Evolutionary conservation across 2,113 vertebrate species (phyloP), one percentile per base, ranked within the genome.

Genomic region (Promerops cafer): DNA sequence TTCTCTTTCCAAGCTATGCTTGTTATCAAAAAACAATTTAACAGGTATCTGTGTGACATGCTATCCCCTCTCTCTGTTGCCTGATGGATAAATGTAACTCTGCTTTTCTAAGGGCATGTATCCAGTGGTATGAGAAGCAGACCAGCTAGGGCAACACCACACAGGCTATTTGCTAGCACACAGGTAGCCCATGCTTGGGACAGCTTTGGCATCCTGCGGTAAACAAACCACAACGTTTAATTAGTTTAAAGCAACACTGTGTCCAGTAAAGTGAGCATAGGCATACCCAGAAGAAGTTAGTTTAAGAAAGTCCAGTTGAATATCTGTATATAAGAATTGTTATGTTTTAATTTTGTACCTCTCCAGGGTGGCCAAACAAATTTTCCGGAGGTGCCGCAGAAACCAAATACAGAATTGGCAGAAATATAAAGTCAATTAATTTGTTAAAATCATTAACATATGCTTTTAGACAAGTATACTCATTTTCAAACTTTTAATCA

Each of bases 1-100:
- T 12, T 87, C 56, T 70, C 15, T 37, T 77, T 78, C 40, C 52
- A 87, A 91, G 26, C 7, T 50, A 13, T 35, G 5, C 17, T 78
- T 91, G 4, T 35, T 66, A 28, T 28, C 39, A 49, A 59, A 53
- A 57, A 16, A 16, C 27, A 64, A 23, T 44, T 59, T 45, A 64
- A 22, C 16, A 37, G 13, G 3, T 72, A 14, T 26, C 28, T 65
- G 0, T 11, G 11, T n/a, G 20, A 65, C 0, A 1, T 10, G 6
- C 52, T 47, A 54, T 1, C 3, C 4, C 3, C 14, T 35, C 5
- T 49, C 63, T 56, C 21, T 49, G 20, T 54, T 82, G 30, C 39
- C 33, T 52, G 39, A 13, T 35, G 18, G 12, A 47, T 42, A 63
- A 82, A 33, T 1, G 5, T 10, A 61, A 40, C 22, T 71, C 57